phyloP scores from a whole-genome alignment of 2,113 vertebrate genomes.

The Brienomyrus longianalis region DNA sequence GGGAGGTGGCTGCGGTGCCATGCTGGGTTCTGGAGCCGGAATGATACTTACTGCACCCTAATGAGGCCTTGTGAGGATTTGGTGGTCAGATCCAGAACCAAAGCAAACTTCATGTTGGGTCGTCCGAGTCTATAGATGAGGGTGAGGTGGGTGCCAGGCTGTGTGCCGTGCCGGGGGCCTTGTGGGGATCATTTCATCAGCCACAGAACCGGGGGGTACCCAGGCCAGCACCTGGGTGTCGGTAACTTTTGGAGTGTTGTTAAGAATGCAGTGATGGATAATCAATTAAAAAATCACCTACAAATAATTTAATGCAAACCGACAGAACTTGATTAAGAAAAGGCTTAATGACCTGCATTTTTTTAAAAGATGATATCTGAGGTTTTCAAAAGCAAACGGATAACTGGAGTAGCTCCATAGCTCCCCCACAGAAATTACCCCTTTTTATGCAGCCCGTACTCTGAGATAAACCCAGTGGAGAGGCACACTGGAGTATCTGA shows the following conservation, averaged over 20 bases:
- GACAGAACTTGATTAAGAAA: not conserved
- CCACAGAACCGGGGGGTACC: not conserved
- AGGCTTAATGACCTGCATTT: not conserved
- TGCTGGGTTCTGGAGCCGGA: not conserved
- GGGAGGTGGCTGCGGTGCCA: slow-evolving; percentile 17
- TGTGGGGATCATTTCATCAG: not conserved
- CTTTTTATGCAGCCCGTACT: not conserved
- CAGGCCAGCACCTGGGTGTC: not conserved
- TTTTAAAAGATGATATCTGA: not conserved
- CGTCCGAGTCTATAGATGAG: not conserved
- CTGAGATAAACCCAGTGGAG: not conserved
- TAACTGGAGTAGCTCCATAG: not conserved
- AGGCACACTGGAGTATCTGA: not conserved
- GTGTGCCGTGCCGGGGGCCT: not conserved
- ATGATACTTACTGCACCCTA: not conserved
- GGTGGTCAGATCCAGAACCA: not conserved
- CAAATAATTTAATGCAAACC: not conserved
- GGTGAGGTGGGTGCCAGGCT: not conserved
- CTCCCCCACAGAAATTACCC: not conserved
- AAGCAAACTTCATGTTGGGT: not conserved
- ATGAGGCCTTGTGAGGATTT: not conserved
- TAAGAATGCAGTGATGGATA: not conserved
- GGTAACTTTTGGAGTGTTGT: not conserved
- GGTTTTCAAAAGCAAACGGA: not conserved
- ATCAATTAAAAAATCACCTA: not conserved